Conservation (phyloP, 2,113 vertebrate species). For the Lamprotornis superbus region DNA sequence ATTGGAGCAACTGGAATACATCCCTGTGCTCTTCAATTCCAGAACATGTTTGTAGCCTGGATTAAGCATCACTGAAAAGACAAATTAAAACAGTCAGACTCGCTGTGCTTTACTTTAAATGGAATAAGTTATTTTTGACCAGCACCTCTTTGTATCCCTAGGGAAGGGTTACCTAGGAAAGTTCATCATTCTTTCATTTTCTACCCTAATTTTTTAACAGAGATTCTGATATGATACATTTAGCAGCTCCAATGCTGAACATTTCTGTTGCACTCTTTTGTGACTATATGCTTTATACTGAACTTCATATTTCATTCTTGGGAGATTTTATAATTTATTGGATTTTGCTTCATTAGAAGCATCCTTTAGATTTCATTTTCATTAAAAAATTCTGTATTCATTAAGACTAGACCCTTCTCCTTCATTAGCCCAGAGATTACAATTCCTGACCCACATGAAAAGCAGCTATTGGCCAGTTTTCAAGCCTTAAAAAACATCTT, state of each 20-base stretch:
- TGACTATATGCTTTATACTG: not conserved
- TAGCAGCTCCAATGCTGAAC: not conserved
- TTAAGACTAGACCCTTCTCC: not conserved
- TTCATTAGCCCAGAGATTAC: not conserved
- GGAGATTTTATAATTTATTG: not conserved
- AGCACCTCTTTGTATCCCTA: not conserved
- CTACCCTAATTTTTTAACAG: not conserved
- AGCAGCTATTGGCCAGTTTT: not conserved
- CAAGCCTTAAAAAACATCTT: not conserved
- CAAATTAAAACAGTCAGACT: not conserved
- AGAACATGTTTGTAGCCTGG: not conserved
- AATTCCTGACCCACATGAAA: not conserved
- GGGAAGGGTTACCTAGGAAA: not conserved
- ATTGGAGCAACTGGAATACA: not conserved
- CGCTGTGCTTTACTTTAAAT: fast-evolving
- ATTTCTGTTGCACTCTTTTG: not conserved
- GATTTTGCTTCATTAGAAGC: not conserved
- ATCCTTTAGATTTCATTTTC: not conserved
- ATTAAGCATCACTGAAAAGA: not conserved
- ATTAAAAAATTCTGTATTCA: not conserved
- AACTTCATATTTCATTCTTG: not conserved
- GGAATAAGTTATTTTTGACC: not conserved
- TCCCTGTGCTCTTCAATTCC: not conserved
- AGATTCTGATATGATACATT: not conserved
- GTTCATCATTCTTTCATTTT: not conserved